Percentiles rank a stretch among this genome's conserved stretches.
phyloP scores from a whole-genome alignment of 2,113 vertebrate genomes.

The Sebastes fasciatus region DNA sequence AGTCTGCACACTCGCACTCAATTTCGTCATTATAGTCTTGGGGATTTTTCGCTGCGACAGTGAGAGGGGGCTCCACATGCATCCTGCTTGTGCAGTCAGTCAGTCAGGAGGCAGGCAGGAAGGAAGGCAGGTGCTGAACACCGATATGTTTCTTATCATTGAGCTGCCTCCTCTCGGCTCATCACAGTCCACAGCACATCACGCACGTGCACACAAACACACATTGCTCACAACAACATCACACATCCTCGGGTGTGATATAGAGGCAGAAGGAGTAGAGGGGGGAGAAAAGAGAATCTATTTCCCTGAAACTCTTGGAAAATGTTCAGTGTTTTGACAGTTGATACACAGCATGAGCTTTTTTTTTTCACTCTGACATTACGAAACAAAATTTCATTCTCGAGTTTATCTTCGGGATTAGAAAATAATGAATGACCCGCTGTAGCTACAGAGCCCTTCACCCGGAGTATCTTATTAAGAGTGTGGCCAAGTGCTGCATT shows the following conservation, averaged over 20 bases:
- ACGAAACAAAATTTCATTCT: constrained; percentile 4
- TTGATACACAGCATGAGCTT: constrained; percentile 9
- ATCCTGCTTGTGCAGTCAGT: constrained; percentile 45
- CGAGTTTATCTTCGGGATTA: constrained; percentile 17
- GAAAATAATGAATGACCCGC: constrained; percentile 39
- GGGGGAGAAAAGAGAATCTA: constrained; percentile 16
- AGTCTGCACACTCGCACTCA: constrained; percentile 17
- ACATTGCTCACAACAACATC: constrained; percentile 18
- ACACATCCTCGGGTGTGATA: constrained; percentile 29
- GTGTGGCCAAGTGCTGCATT: constrained; percentile 42
- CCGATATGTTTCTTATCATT: constrained; percentile 70
- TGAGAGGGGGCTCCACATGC: constrained; percentile 27
- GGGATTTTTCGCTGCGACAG: constrained; percentile 45
- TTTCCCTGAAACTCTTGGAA: constrained; percentile 24
- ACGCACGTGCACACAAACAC: constrained; percentile 1
- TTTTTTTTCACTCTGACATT: constrained; percentile 6
- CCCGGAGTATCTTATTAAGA: constrained; percentile 37
- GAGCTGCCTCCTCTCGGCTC: constrained; percentile 59
- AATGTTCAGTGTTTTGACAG: constrained; percentile 17
- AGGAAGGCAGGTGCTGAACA: constrained; percentile 59
- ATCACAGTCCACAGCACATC: constrained; percentile 58
- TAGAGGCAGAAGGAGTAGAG: constrained; percentile 22
- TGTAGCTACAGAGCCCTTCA: constrained; percentile 25
- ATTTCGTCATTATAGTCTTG: constrained; percentile 24
- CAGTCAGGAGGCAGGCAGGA: constrained; percentile 40